These are phyloP conservation scores for Autographa gamma DNA, from an alignment of 2,888 invertebrate genomes.

Conservation along the genomic window DNA sequence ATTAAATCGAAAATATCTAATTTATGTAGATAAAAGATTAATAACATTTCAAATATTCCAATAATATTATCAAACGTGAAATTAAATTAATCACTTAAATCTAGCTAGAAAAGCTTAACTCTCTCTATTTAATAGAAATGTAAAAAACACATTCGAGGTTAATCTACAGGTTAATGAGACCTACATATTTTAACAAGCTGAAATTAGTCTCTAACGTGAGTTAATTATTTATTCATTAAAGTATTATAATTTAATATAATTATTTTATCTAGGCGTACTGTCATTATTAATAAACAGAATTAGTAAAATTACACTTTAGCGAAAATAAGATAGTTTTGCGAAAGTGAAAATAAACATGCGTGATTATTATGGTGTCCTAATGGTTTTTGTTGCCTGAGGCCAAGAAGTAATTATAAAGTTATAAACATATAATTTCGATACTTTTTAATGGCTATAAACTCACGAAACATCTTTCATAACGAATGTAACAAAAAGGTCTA, in stretches of 20 bases:
- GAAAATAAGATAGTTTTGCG: background rate
- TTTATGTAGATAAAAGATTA: background rate
- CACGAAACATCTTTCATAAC: too few species aligned
- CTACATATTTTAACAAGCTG: conserved; percentile 24
- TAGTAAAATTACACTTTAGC: background rate
- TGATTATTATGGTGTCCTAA: background rate
- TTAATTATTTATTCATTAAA: conserved; percentile 19
- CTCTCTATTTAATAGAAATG: conserved; percentile 6
- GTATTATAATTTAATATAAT: conserved; percentile 21
- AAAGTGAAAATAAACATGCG: background rate
- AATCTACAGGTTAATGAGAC: conserved; percentile 36
- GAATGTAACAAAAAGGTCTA: too few species aligned
- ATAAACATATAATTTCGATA: background rate
- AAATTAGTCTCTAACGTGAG: conserved; percentile 20
- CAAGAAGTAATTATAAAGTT: background rate
- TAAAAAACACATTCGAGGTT: conserved; percentile 14
- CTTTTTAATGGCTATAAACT: background rate
- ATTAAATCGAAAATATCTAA: background rate
- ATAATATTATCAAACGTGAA: background rate
- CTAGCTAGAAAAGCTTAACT: background rate
- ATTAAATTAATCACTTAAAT: background rate
- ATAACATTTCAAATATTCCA: background rate
- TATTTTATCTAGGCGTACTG: conserved; percentile 14
- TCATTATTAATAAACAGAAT: conserved; percentile 14
- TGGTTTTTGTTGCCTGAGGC: background rate